Evolutionary conservation across 2,113 vertebrate genomes (phyloP).

Genomic region (western clawed frog (Xenopus tropicalis)): UCB_Xtro_10.0 CM004444.2:127879001-127879500

Average conservation of each 20-base stretch:
- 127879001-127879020: too few species aligned
- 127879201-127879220: not conserved
- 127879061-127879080: too few species aligned
- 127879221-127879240: not conserved
- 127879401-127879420: constrained; percentile 20
- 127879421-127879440: constrained; percentile 7
- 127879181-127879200: too few species aligned
- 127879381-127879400: constrained; percentile 27
- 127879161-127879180: too few species aligned
- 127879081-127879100: too few species aligned
- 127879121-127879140: too few species aligned
- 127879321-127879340: constrained; percentile 19
- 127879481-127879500: not conserved
- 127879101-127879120: too few species aligned
- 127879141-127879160: too few species aligned
- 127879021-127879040: too few species aligned
- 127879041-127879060: too few species aligned
- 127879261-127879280: constrained; percentile 13
- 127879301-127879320: constrained; percentile 12
- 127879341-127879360: constrained; percentile 36
- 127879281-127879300: constrained; percentile 17
- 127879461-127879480: constrained; percentile 7
- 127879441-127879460: constrained; percentile 13
- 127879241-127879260: constrained; percentile 1
- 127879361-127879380: constrained; percentile 26